These are phyloP conservation scores for Drosophila hydei DNA, from an alignment of 1,140 invertebrate genomes.

Conservation along the genomic window DNA sequence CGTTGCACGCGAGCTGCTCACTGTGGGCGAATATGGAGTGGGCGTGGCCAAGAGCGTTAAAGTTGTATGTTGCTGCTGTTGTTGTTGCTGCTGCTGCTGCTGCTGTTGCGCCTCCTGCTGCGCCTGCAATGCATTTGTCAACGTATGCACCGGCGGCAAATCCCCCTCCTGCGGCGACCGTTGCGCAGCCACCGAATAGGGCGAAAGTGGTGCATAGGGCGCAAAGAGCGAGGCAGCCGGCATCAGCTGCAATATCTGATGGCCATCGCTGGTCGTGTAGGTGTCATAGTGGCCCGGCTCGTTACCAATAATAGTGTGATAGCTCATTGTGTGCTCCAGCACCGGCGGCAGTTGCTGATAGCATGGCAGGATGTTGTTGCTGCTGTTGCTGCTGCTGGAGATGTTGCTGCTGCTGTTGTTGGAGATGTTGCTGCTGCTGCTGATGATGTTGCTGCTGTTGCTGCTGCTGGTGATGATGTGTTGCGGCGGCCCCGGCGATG, in stretches of 20 bases:
- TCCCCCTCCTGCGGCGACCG: conserved; percentile 79
- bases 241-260: conserved; percentile 74
- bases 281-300: conserved; percentile 28
- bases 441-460: conserved; percentile 68
- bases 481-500: conserved; percentile 38
- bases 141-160: conserved; percentile 70
- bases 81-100: conserved; percentile 51
- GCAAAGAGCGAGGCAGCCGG: conserved; percentile 55
- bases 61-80: conserved; percentile 54
- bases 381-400: conserved; percentile 59
- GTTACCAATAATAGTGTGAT: conserved; percentile 84
- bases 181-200: conserved; percentile 67
- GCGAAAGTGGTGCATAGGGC: conserved; percentile 59
- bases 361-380: conserved; percentile 65
- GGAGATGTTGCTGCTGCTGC: conserved; percentile 58
- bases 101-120: conserved; percentile 60
- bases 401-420: conserved; percentile 55
- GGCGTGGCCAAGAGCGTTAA: conserved; percentile 56
- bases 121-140: conserved; percentile 60
- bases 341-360: conserved; percentile 79
- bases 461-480: conserved; percentile 55
- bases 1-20: conserved; percentile 69
- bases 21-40: conserved; percentile 74
- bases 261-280: conserved; percentile 55
- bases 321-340: conserved; percentile 83